Conservation (phyloP, 1,140 invertebrate species). For the Magallana gigas region DNA sequence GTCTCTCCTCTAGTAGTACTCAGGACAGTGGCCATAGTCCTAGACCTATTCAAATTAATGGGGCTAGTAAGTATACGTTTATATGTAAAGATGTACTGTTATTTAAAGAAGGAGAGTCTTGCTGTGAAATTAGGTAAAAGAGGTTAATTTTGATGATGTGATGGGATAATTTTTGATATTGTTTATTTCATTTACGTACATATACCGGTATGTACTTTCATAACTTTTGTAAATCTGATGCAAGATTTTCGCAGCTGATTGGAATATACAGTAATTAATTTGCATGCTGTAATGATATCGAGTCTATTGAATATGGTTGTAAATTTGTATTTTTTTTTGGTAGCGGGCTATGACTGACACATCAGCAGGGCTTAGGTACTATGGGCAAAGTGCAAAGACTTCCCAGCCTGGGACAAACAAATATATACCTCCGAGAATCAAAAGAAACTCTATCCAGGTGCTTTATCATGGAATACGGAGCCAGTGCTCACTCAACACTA, state of each 20-base stretch:
- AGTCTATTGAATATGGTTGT: no score
- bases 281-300: no score
- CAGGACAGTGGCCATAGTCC: background rate
- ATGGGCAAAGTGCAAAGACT: conserved; percentile 25
- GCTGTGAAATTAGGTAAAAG: no score
- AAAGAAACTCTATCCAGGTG: conserved; percentile 20
- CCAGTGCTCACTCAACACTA: background rate
- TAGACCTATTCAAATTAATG: conserved; percentile 24
- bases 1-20: conserved; percentile 23
- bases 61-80: background rate
- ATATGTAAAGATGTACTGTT: background rate
- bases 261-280: no score
- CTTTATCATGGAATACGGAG: background rate
- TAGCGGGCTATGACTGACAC: conserved; percentile 25
- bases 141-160: no score
- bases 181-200: no score
- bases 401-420: conserved; percentile 20
- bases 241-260: no score
- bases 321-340: background rate
- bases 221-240: no score
- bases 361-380: conserved; percentile 11
- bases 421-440: conserved; percentile 30
- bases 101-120: no score
- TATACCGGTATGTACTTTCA: no score
- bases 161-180: no score